These are phyloP conservation scores for Erithacus rubecula DNA, from an alignment of 2,797 vertebrate genomes.

Conservation along the genomic window DNA sequence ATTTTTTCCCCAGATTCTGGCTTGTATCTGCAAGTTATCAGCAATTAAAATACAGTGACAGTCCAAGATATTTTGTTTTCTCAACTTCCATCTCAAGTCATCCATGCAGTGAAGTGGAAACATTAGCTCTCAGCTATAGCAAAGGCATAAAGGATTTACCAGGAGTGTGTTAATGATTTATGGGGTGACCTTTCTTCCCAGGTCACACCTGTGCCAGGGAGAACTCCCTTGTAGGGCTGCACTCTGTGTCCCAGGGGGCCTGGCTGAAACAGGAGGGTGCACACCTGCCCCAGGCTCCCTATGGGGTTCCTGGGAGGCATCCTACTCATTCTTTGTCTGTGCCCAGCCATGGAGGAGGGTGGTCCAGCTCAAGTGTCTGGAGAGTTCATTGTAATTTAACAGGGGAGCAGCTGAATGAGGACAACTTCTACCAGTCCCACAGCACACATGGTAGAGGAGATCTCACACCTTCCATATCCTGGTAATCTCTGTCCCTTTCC, in stretches of 20 bases:
- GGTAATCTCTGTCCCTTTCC: background rate
- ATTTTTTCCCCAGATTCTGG: background rate
- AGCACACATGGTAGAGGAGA: background rate
- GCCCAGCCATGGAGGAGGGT: background rate
- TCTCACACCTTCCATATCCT: background rate
- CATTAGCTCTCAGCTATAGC: background rate
- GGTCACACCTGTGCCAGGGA: background rate
- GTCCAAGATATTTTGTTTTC: background rate
- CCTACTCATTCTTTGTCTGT: accelerated
- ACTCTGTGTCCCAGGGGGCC: accelerated
- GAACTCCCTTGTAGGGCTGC: accelerated
- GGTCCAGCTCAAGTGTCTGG: background rate
- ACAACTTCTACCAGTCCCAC: background rate
- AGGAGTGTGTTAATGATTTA: background rate
- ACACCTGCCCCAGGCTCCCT: accelerated
- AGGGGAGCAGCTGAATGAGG: background rate
- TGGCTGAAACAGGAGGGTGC: background rate
- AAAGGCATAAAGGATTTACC: background rate
- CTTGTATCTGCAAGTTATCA: background rate
- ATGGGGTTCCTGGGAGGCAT: accelerated
- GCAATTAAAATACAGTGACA: background rate
- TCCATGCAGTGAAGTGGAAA: background rate
- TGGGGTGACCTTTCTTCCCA: background rate
- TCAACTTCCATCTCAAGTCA: background rate
- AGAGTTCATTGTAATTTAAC: background rate